Percentiles rank a stretch among this genome's conserved stretches.
Evolutionary conservation across 2,888 invertebrate species (phyloP).

Genomic region (Thereva unica): DNA sequence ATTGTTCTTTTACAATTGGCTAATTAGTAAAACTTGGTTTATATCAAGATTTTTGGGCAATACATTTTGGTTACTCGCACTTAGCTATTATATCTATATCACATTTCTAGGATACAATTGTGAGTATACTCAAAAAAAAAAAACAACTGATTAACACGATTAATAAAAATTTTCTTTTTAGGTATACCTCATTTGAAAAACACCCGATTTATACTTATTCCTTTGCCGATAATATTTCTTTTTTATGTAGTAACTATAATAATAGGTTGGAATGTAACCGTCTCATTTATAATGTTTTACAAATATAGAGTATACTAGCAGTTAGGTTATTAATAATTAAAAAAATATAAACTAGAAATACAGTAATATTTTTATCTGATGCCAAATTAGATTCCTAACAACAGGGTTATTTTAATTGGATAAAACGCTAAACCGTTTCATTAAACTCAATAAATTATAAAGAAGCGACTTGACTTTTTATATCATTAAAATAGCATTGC

Average conservation of each 20-base stretch:
- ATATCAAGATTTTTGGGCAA: conserved; percentile 86
- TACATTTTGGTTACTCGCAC: conserved; percentile 88
- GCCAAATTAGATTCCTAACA: no score
- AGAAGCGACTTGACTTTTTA: no score
- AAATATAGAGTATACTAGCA: conserved; percentile 74
- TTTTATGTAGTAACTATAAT: conserved; percentile 77
- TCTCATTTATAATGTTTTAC: conserved; percentile 81
- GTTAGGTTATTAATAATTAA: conserved; percentile 8
- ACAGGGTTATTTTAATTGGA: no score
- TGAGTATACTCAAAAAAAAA: conserved; percentile 61
- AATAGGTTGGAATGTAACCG: conserved; percentile 82
- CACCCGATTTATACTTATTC: conserved; percentile 81
- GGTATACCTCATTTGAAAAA: conserved; percentile 86
- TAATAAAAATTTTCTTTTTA: conserved; percentile 58
- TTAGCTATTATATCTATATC: conserved; percentile 93
- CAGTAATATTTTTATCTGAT: no score
- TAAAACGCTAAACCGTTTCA: no score
- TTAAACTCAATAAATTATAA: no score
- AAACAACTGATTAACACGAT: no score
- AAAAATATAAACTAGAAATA: no score
- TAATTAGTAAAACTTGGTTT: conserved; percentile 77
- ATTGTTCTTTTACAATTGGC: conserved; percentile 82
- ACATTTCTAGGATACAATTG: conserved; percentile 96
- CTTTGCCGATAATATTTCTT: conserved; percentile 77
- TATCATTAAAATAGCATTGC: no score